Conservation (phyloP, 2,113 vertebrate genomes). For the Pterophyllum scalare region DNA sequence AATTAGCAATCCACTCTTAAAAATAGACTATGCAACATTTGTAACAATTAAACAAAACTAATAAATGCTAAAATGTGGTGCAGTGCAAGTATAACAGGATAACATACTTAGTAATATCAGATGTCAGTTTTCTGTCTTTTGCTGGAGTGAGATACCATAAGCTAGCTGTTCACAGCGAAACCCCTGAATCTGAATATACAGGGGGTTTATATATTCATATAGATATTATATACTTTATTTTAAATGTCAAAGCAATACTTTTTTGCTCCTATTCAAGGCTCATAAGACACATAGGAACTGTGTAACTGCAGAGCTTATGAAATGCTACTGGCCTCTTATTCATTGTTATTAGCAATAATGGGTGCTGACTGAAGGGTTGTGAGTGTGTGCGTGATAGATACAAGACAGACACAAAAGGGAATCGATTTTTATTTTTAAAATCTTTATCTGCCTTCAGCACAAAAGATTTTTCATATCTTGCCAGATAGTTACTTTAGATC, state of each 20-base stretch:
- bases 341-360: conserved; percentile 10
- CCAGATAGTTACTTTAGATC: not conserved
- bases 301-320: not conserved
- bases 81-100: rapidly evolving
- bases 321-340: not conserved
- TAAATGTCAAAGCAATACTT: not conserved
- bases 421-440: not conserved
- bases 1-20: not conserved
- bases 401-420: not conserved
- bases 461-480: not conserved
- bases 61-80: not conserved
- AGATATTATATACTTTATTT: not conserved
- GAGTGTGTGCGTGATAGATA: not conserved
- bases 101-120: not conserved
- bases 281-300: not conserved
- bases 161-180: not conserved
- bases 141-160: not conserved
- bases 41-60: not conserved
- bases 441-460: not conserved
- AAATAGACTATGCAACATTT: not conserved
- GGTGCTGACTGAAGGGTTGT: not conserved
- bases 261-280: not conserved
- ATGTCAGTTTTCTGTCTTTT: not conserved
- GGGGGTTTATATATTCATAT: not conserved
- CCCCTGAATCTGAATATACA: not conserved